Evolutionary conservation across 2,113 vertebrate species (phyloP).

Genomic region (Balaeniceps rex): DNA sequence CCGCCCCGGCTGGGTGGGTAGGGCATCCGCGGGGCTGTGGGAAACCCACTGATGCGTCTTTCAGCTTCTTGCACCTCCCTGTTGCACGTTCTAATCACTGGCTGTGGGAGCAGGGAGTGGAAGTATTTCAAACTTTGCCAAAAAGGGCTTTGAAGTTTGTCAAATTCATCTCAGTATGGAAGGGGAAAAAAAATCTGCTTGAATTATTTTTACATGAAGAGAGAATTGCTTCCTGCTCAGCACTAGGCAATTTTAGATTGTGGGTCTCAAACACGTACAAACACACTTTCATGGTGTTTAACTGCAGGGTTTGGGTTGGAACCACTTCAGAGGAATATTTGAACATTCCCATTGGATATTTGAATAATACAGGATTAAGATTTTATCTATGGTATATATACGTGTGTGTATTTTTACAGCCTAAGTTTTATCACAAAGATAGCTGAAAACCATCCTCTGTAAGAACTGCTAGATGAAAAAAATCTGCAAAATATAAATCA

Average conservation of each 20-base stretch:
- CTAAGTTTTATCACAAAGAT: neutral
- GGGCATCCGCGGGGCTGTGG: accelerated
- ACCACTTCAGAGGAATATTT: slow-evolving; percentile 28
- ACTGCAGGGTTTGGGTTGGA: slow-evolving; percentile 8
- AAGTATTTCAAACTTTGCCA: neutral
- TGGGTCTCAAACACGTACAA: neutral
- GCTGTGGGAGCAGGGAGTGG: neutral
- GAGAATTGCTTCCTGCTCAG: neutral
- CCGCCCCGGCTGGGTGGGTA: neutral
- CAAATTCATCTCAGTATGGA: neutral
- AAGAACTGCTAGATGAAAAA: neutral
- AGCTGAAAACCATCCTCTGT: neutral
- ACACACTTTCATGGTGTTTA: neutral
- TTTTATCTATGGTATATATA: neutral
- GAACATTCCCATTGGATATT: slow-evolving; percentile 5
- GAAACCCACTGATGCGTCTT: neutral
- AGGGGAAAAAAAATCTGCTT: neutral
- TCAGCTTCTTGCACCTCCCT: accelerated
- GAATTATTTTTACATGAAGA: slow-evolving; percentile 7
- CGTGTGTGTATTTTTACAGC: neutral
- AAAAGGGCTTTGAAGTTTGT: slow-evolving; percentile 1
- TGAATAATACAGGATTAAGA: slow-evolving; percentile 5
- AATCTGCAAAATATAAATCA: neutral
- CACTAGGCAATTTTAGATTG: neutral
- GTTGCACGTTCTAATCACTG: neutral